These are phyloP conservation scores for Acromyrmex echinatior DNA, from an alignment of 1,140 invertebrate genomes.

Conservation along the genomic window DNA sequence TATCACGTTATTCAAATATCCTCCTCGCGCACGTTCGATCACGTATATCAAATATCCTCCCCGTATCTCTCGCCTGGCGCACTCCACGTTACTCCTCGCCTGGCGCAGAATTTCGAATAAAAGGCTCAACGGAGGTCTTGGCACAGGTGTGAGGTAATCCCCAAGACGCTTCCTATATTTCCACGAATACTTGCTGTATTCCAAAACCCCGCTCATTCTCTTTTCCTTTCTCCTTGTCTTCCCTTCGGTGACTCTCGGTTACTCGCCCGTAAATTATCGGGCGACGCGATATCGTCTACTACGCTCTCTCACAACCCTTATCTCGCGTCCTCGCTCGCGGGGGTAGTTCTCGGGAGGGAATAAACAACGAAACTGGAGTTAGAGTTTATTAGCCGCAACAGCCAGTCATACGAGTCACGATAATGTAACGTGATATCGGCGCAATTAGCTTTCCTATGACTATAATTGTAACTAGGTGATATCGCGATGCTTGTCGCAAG, in stretches of 20 bases:
- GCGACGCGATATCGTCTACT: constrained; percentile 57
- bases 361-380: constrained; percentile 39
- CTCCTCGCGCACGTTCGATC: constrained; percentile 17
- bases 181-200: constrained; percentile 52
- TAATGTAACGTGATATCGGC: constrained; percentile 39
- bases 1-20: constrained; percentile 75
- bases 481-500: background rate
- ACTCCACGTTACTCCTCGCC: background rate
- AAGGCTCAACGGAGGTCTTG: constrained; percentile 35
- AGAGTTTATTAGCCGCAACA: constrained; percentile 47
- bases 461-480: constrained; percentile 8
- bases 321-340: constrained; percentile 54
- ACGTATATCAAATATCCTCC: constrained; percentile 71
- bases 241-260: constrained; percentile 26
- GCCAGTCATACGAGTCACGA: constrained; percentile 44
- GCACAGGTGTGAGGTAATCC: constrained; percentile 42
- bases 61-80: background rate
- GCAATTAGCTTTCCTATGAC: constrained; percentile 5
- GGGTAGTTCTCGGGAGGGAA: constrained; percentile 44
- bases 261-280: constrained; percentile 62
- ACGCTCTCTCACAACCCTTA: constrained; percentile 43
- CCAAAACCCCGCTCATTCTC: background rate
- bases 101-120: constrained; percentile 55
- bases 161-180: constrained; percentile 68
- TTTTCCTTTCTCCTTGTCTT: constrained; percentile 38